Base-by-base conservation (phyloP, 2,888 invertebrate species). In the Phortica okadai region DNA sequence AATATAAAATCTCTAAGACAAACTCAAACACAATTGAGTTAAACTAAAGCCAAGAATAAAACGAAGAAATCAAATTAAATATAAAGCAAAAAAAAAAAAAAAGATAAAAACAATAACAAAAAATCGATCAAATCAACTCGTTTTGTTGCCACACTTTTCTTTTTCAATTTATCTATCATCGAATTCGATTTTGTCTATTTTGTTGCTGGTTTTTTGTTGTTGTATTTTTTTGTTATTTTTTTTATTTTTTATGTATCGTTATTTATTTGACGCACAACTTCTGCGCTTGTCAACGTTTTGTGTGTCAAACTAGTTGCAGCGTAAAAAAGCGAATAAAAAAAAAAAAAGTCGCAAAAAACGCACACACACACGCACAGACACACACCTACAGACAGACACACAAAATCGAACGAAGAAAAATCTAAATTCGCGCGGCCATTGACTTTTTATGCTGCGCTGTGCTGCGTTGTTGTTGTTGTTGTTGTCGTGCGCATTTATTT, bases 271-370 rank as follows among this genome's bases (percentile, higher is more conserved):
- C 33, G 33, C 25, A 25, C 62, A 62, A 62, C 21, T 62, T 62
- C 21, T 62, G 62, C 16, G 62, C 62, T 62, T 62, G 62, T 62
- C 62, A 62, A 62, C 62, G 25, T 62, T 62, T 62, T 62, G 62
- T 62, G 62, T 66, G 66, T 66, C 66, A 66, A 42, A 66, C 66
- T 41, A 66, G 42, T 41, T 41, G 41, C 41, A 66, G 33, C 8
- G 10, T 33, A 64, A 33, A 64, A 10, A 33, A 64, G 4, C 7
- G 25, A 64, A 59, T 2, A 2, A 62, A 25, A n/a, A 25, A 33
- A 66, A 41, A 66, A 66, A 41, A 6, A 66, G n/a, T 41, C 54
- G 54, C 10, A n/a, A 41, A 66, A 59, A 41, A 42, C 14, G 16
- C 14, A 66, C 14, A 66, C 41, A 66, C n/a, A 62, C 25, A n/a